A percentile compares a stretch with the other conserved stretches of the same genome.
Conservation (phyloP, 2,888 invertebrate species). For the Mongoloraphidia duomilia region DNA sequence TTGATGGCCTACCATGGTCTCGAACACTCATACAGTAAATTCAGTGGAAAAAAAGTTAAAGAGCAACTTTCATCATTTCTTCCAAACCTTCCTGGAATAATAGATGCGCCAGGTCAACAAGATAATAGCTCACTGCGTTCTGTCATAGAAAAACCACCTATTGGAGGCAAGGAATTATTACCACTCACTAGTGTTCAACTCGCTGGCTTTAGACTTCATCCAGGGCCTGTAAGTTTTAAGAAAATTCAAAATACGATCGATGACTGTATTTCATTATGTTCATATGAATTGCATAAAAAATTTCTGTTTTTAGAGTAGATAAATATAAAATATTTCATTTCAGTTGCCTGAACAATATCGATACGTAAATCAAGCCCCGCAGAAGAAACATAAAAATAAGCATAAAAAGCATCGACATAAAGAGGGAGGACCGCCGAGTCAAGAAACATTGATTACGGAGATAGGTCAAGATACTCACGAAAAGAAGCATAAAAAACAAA, state of each 20-base stretch:
- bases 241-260: not conserved
- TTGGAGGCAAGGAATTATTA: slow-evolving; percentile 78
- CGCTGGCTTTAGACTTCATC: slow-evolving; percentile 87
- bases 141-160: slow-evolving; percentile 90
- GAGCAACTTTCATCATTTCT: slow-evolving; percentile 91
- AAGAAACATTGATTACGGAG: slow-evolving; percentile 56
- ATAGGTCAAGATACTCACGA: slow-evolving; percentile 67
- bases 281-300: not conserved
- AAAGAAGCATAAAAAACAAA: slow-evolving; percentile 91
- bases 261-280: not conserved
- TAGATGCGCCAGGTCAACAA: slow-evolving; percentile 82
- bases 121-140: slow-evolving; percentile 81
- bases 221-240: slow-evolving; percentile 58
- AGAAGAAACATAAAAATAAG: slow-evolving; percentile 88
- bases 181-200: slow-evolving; percentile 77
- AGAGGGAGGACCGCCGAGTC: slow-evolving; percentile 64
- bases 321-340: slow-evolving; percentile 17
- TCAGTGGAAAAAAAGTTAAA: slow-evolving; percentile 90
- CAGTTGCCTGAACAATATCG: slow-evolving; percentile 89
- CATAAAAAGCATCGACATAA: slow-evolving; percentile 92
- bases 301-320: not conserved
- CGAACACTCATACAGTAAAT: slow-evolving; percentile 95
- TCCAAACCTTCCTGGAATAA: slow-evolving; percentile 87
- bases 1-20: slow-evolving; percentile 92
- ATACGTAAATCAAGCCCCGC: slow-evolving; percentile 80